These are phyloP conservation scores for Falco biarmicus DNA, from an alignment of 2,797 vertebrate genomes.

Conservation along the genomic window DNA sequence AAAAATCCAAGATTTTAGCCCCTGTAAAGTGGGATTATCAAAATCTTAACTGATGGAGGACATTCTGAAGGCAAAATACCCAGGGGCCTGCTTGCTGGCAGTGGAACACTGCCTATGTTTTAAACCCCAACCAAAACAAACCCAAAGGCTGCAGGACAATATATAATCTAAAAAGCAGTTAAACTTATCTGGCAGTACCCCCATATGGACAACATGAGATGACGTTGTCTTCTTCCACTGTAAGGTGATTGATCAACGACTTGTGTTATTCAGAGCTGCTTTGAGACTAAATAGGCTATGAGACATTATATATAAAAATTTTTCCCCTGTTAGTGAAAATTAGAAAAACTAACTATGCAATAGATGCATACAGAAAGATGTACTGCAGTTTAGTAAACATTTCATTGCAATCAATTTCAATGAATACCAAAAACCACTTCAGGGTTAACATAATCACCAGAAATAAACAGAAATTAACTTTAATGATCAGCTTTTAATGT, in stretches of 20 bases:
- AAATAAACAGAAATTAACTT: slow-evolving; percentile 34
- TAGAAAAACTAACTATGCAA: not conserved
- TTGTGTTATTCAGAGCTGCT: not conserved
- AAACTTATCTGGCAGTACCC: not conserved
- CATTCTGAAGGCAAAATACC: slow-evolving; percentile 2
- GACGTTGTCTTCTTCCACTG: not conserved
- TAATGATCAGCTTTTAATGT: slow-evolving; percentile 6
- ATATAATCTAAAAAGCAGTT: not conserved
- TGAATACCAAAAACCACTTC: not conserved
- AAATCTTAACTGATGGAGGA: slow-evolving; percentile 38
- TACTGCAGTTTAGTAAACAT: not conserved
- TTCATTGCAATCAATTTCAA: not conserved
- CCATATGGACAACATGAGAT: not conserved
- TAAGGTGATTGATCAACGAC: not conserved
- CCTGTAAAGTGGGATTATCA: slow-evolving; percentile 45
- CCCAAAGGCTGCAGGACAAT: not conserved
- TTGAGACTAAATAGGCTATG: not conserved
- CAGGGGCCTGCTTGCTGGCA: not conserved
- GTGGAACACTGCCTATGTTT: not conserved
- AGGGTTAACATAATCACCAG: slow-evolving; percentile 3
- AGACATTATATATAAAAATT: not conserved
- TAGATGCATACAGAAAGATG: not conserved
- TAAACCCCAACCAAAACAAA: slow-evolving; percentile 30
- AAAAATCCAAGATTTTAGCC: slow-evolving; percentile 44
- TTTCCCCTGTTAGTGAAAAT: not conserved